Conservation (phyloP, 2,797 vertebrate genomes). For the Ctenosaura bakeri region DNA sequence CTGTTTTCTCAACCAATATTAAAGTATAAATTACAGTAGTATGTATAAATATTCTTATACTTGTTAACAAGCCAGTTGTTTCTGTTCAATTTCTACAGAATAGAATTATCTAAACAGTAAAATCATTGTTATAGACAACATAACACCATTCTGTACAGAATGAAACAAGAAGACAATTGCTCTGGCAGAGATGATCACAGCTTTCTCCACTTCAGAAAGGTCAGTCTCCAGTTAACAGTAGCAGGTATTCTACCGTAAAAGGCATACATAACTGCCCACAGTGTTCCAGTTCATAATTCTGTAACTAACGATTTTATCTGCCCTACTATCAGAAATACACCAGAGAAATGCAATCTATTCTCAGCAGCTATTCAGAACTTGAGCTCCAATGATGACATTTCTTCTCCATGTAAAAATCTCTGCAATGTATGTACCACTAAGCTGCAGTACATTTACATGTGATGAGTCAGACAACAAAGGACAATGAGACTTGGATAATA, state of each 20-base stretch:
- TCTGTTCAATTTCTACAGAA: constrained; percentile 61
- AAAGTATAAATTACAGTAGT: constrained; percentile 56
- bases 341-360: constrained; percentile 54
- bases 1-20: constrained; percentile 46
- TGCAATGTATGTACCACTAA: constrained; percentile 75
- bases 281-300: constrained; percentile 67
- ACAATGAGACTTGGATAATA: constrained; percentile 79
- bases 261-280: constrained; percentile 67
- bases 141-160: constrained; percentile 53
- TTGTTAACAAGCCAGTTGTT: constrained; percentile 61
- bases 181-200: constrained; percentile 67
- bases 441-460: constrained; percentile 80
- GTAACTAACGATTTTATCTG: constrained; percentile 66
- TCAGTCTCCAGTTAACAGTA: constrained; percentile 69
- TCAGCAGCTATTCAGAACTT: constrained; percentile 68
- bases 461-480: constrained; percentile 81
- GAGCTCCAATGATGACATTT: constrained; percentile 63
- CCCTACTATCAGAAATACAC: constrained; percentile 52
- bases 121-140: constrained; percentile 71
- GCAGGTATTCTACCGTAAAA: constrained; percentile 64
- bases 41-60: constrained; percentile 54
- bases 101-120: constrained; percentile 73
- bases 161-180: constrained; percentile 75
- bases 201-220: constrained; percentile 76
- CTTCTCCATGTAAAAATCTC: constrained; percentile 73